phyloP scores from a whole-genome alignment of 2,797 vertebrate genomes.

The Mus caroli region DNA sequence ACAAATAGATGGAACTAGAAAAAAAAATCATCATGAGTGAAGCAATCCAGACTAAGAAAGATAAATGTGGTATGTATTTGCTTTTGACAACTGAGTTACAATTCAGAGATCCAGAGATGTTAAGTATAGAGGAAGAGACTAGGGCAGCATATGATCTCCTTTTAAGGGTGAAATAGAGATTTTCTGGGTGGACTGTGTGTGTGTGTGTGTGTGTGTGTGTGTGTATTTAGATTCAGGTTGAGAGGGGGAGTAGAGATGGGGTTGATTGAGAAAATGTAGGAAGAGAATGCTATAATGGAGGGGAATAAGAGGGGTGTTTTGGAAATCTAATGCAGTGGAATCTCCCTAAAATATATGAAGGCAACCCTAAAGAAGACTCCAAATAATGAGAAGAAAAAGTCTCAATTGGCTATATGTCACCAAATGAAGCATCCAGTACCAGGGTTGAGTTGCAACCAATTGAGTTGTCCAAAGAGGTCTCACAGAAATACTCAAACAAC shows the following conservation, averaged over 20 bases:
- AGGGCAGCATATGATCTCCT: neutral
- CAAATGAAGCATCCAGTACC: neutral
- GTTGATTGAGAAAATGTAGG: neutral
- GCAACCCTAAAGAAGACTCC: neutral
- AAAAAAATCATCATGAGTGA: too few relatives aligned
- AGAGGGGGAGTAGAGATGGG: too few relatives aligned
- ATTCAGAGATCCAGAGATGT: neutral
- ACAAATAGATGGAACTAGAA: neutral
- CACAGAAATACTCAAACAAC: neutral
- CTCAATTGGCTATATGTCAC: neutral
- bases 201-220: too few relatives aligned
- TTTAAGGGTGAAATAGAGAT: neutral
- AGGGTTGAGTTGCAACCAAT: neutral
- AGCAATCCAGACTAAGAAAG: too few relatives aligned
- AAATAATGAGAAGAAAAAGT: neutral
- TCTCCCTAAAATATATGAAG: neutral
- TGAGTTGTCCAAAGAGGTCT: neutral
- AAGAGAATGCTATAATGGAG: neutral
- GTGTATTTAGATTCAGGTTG: too few relatives aligned
- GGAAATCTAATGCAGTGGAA: neutral
- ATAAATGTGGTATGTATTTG: too few relatives aligned
- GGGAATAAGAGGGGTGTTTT: neutral
- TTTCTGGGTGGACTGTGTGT: neutral
- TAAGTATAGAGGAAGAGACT: neutral
- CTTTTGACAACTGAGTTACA: neutral